These are phyloP conservation scores for Xiphorhynchus elegans DNA, from an alignment of 2,113 vertebrate species.

Conservation along the genomic window DNA sequence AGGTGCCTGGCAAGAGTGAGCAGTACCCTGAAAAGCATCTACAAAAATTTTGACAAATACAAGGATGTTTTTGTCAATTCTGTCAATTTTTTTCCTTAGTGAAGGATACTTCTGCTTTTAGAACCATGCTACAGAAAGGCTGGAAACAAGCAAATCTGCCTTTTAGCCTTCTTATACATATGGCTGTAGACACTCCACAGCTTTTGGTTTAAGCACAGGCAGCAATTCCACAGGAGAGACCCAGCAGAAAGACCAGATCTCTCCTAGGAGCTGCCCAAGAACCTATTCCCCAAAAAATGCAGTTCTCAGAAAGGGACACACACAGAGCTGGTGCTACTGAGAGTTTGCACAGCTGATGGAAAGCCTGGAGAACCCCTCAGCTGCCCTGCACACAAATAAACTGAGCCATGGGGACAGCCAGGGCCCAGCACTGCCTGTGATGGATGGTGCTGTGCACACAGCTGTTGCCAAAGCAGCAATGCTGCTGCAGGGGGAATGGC, in stretches of 20 bases:
- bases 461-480: not conserved
- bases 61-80: not conserved
- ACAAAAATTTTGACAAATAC: not conserved
- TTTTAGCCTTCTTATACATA: not conserved
- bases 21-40: not conserved
- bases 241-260: not conserved
- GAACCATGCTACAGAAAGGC: accelerated
- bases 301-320: not conserved
- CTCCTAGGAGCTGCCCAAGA: not conserved
- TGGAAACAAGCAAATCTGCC: not conserved
- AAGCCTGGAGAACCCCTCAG: not conserved
- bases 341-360: constrained; percentile 47
- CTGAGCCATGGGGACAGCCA: not conserved
- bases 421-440: not conserved
- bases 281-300: not conserved
- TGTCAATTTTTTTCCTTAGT: not conserved
- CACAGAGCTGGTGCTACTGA: not conserved
- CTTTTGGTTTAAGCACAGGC: not conserved
- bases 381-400: constrained; percentile 45
- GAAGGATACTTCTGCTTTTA: not conserved
- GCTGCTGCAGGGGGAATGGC: not conserved
- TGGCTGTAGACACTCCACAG: not conserved
- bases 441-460: not conserved
- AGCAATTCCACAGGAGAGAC: not conserved
- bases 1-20: not conserved